Evolutionary conservation across 2,888 invertebrate genomes (phyloP).

Genomic region (Cyclophora punctaria): DNA sequence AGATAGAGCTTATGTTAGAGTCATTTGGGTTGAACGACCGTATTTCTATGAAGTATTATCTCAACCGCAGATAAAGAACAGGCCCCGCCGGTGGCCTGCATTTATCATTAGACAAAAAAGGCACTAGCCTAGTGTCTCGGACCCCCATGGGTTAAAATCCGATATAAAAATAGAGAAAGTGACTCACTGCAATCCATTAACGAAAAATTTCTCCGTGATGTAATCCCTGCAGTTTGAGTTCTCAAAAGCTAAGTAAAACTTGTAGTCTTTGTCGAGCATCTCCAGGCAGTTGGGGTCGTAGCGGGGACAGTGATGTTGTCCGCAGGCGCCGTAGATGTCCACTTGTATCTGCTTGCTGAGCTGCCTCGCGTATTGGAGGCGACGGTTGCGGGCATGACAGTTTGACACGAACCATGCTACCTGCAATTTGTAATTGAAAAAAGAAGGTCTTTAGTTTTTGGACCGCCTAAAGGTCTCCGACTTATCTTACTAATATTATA

Average conservation of each 20-base stretch:
- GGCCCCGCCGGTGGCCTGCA: no score
- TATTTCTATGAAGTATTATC: no score
- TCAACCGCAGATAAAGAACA: no score
- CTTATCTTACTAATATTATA: no score
- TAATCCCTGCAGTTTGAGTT: constrained; percentile 98
- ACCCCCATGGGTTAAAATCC: no score
- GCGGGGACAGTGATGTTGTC: constrained; percentile 88
- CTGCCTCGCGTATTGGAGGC: constrained; percentile 90
- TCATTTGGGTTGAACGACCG: no score
- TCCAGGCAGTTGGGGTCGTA: constrained; percentile 90
- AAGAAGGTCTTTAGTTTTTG: no score
- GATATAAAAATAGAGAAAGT: not conserved
- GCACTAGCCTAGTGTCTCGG: no score
- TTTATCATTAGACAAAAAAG: no score
- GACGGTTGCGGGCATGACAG: constrained; percentile 93
- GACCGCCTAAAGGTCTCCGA: no score
- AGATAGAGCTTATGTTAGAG: no score
- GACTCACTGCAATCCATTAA: constrained; percentile 90
- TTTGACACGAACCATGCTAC: constrained; percentile 99
- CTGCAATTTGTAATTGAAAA: constrained; percentile 33
- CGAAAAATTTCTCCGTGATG: constrained; percentile 97
- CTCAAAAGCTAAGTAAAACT: constrained; percentile 97
- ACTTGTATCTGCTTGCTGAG: constrained; percentile 90
- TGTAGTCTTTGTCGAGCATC: constrained; percentile 93
- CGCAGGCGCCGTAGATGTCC: constrained; percentile 95